These are phyloP conservation scores for Erpobdella octoculata DNA, from an alignment of 2,888 invertebrate species.

Conservation along the genomic window DNA sequence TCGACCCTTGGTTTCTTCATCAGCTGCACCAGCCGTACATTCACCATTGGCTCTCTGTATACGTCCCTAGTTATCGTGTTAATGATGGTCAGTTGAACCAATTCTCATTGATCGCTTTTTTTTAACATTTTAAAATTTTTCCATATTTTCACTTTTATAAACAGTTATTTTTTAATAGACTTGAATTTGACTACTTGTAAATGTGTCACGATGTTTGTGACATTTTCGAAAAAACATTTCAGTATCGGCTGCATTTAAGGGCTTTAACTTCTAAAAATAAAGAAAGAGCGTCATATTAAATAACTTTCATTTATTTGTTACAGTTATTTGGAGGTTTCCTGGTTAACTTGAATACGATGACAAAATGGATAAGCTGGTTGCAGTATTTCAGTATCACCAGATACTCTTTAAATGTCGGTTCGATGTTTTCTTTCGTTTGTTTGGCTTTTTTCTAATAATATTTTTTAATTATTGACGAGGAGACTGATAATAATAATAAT, in stretches of 20 bases:
- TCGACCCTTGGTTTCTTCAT: slow-evolving; percentile 47
- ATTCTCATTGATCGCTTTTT: too few relatives aligned
- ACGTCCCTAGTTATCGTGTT: slow-evolving; percentile 39
- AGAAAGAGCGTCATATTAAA: neutral
- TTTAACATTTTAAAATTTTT: too few relatives aligned
- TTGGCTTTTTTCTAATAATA: neutral
- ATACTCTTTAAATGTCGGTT: slow-evolving; percentile 41
- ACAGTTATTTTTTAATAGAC: too few relatives aligned
- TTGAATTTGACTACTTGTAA: too few relatives aligned
- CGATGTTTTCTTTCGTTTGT: neutral
- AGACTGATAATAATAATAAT: too few relatives aligned
- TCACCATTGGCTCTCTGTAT: slow-evolving; percentile 40
- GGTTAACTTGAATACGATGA: slow-evolving; percentile 46
- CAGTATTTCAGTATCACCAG: slow-evolving; percentile 48
- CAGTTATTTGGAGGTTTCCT: slow-evolving; percentile 48
- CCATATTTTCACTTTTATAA: too few relatives aligned
- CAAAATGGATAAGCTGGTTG: slow-evolving; percentile 47
- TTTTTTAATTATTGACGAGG: too few relatives aligned
- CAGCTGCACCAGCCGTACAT: slow-evolving; percentile 32
- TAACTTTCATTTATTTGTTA: too few relatives aligned
- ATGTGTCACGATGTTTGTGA: too few relatives aligned
- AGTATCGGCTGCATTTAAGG: too few relatives aligned
- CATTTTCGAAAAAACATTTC: too few relatives aligned
- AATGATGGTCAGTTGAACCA: slow-evolving; percentile 49
- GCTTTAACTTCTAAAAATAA: too few relatives aligned